These are phyloP conservation scores for Podotricha telesiphe DNA, from an alignment of 2,888 invertebrate genomes.

Conservation along the genomic window DNA sequence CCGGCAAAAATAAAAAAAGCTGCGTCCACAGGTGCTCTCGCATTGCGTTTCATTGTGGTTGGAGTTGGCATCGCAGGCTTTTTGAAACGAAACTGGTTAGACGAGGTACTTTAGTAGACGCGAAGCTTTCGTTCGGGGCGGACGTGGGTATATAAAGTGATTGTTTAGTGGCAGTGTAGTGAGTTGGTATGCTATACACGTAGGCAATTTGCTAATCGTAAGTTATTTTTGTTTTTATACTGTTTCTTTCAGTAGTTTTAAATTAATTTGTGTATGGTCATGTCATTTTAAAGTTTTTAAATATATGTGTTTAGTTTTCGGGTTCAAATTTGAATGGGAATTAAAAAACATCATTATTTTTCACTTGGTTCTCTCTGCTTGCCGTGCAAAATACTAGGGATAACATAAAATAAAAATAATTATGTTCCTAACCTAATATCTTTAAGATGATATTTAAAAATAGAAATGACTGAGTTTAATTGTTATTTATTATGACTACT, in stretches of 20 bases:
- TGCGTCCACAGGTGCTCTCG: constrained; percentile 72
- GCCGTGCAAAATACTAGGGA: too few species aligned
- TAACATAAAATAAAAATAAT: too few species aligned
- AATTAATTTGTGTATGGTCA: too few species aligned
- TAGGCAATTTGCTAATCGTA: constrained; percentile 16
- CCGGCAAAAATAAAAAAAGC: constrained; percentile 60
- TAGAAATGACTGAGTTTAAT: too few species aligned
- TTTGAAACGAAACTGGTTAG: constrained; percentile 40
- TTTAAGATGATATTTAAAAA: too few species aligned
- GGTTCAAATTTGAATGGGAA: too few species aligned
- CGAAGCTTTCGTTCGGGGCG: constrained; percentile 24
- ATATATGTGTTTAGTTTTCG: too few species aligned
- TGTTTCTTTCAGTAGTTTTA: neutral
- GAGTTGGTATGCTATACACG: constrained; percentile 22
- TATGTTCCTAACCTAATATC: too few species aligned
- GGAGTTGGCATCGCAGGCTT: constrained; percentile 34
- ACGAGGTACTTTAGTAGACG: constrained; percentile 37
- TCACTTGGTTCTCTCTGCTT: too few species aligned
- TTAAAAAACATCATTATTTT: too few species aligned
- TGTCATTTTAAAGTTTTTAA: too few species aligned
- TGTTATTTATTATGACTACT: too few species aligned
- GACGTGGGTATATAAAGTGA: constrained; percentile 19
- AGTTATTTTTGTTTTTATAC: neutral
- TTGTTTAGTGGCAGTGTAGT: constrained; percentile 18
- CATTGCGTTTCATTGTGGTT: constrained; percentile 56